Conservation (phyloP, 2,797 vertebrate genomes). For the Cyprinodon diabolis region DNA sequence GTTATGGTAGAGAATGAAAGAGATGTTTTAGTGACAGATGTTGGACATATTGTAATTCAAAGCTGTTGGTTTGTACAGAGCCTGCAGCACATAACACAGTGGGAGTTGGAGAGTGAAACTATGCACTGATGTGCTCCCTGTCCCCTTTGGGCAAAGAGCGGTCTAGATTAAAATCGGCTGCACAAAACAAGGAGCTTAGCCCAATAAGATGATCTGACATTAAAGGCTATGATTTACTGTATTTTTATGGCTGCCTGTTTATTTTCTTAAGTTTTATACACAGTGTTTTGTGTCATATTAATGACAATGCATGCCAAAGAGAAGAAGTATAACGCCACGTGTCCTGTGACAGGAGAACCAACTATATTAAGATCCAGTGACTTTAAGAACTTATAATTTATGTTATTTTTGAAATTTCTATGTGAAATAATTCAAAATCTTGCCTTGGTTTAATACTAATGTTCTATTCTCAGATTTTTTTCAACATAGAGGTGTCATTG, state of each 20-base stretch:
- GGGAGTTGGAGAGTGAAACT: slow-evolving; percentile 68
- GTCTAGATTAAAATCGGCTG: slow-evolving; percentile 51
- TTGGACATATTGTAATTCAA: slow-evolving; percentile 66
- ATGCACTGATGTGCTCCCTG: slow-evolving; percentile 60
- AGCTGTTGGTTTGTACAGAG: slow-evolving; percentile 67
- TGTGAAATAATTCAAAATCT: neutral
- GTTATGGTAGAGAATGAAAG: slow-evolving; percentile 54
- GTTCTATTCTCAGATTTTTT: neutral
- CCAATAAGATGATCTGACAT: slow-evolving; percentile 58
- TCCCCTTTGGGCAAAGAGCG: slow-evolving; percentile 59
- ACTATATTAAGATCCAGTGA: neutral
- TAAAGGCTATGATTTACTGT: slow-evolving; percentile 40
- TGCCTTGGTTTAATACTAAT: neutral
- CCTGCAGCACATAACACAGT: slow-evolving; percentile 60
- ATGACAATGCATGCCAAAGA: neutral
- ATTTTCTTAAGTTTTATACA: neutral
- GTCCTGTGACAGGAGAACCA: no score
- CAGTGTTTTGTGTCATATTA: neutral
- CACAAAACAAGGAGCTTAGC: slow-evolving; percentile 41
- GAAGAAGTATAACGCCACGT: no score
- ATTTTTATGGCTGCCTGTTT: slow-evolving; percentile 45
- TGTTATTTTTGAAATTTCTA: neutral
- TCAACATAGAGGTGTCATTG: neutral
- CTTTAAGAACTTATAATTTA: neutral
- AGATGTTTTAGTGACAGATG: slow-evolving; percentile 76